These are phyloP conservation scores for Troides oblongomaculatus DNA, from an alignment of 2,888 invertebrate species.

Conservation along the genomic window DNA sequence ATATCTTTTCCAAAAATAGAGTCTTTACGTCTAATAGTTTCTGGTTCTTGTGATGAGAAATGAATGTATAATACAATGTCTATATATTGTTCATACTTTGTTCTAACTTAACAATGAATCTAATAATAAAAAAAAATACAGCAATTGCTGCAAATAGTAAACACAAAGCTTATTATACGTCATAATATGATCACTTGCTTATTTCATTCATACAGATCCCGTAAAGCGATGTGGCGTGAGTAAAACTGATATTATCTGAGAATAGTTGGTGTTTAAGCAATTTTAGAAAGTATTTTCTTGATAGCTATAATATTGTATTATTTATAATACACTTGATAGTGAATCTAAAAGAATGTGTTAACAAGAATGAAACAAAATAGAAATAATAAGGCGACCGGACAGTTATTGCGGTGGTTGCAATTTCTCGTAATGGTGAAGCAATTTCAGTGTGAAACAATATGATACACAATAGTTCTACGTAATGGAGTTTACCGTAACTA, in stretches of 20 bases:
- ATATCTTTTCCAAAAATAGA: no score
- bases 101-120: no score
- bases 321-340: slow-evolving; percentile 8
- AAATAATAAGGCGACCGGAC: slow-evolving; percentile 32
- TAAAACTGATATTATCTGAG: slow-evolving; percentile 20
- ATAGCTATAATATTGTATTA: slow-evolving; percentile 5
- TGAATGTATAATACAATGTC: no score
- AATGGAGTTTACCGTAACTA: slow-evolving; percentile 69
- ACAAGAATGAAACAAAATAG: slow-evolving; percentile 5
- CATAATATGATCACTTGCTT: slow-evolving; percentile 8
- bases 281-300: slow-evolving; percentile 20
- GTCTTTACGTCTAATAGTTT: no score
- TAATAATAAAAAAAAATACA: no score
- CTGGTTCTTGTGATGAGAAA: no score
- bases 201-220: not conserved
- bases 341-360: slow-evolving; percentile 13
- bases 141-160: not conserved
- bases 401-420: slow-evolving; percentile 57
- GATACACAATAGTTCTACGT: slow-evolving; percentile 60
- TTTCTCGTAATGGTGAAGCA: slow-evolving; percentile 63
- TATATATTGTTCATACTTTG: no score
- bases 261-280: slow-evolving; percentile 17
- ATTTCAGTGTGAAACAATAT: slow-evolving; percentile 71
- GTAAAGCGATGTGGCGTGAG: slow-evolving; percentile 21
- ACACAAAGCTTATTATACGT: not conserved